A percentile compares a stretch with the other conserved stretches of the same genome.
These are phyloP conservation scores for Dipodomys merriami DNA, from an alignment of 2,113 vertebrate genomes.

Conservation along the genomic window DNA sequence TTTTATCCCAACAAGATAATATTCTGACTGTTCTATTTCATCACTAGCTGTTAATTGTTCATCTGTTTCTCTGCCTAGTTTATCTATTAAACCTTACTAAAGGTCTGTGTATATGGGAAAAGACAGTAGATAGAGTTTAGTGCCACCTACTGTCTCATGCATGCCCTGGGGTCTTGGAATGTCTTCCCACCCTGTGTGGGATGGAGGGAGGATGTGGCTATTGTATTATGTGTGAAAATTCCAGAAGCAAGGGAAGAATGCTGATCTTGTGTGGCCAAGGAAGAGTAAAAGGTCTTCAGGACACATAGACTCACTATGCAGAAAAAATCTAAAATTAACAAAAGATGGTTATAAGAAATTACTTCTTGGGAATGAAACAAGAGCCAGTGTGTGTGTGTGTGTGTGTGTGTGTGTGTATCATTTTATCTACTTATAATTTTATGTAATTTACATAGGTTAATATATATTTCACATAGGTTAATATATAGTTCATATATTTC, in stretches of 20 bases:
- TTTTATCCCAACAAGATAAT: not conserved
- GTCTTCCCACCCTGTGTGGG: not conserved
- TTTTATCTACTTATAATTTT: too few species aligned
- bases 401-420: too few species aligned
- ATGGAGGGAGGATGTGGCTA: not conserved
- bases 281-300: not conserved
- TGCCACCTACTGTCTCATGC: not conserved
- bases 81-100: not conserved
- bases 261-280: not conserved
- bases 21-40: not conserved
- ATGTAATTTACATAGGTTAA: too few species aligned
- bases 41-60: not conserved
- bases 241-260: not conserved
- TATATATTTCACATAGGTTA: too few species aligned
- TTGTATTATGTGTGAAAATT: not conserved
- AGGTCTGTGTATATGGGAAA: not conserved
- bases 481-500: not conserved
- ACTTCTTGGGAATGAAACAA: not conserved
- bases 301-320: not conserved
- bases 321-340: not conserved
- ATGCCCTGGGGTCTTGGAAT: not conserved
- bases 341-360: conserved; percentile 20
- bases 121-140: not conserved
- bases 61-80: not conserved
- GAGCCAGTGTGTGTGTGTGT: not conserved